Evolutionary conservation across 2,113 vertebrate genomes (phyloP).

Genomic region (Alces alces): DNA sequence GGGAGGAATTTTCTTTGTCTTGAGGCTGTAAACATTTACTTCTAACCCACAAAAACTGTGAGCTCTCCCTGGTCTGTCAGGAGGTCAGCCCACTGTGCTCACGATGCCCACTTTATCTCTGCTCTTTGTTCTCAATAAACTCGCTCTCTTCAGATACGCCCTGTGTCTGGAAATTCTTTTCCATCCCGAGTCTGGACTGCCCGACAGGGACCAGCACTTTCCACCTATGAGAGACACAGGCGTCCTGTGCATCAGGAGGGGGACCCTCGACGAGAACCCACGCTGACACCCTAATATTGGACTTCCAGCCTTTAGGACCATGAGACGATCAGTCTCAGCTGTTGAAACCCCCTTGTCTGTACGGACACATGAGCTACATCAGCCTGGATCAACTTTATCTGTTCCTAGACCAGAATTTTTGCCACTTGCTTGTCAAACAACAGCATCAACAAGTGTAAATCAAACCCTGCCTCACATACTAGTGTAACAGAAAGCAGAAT

Average conservation of each 20-base stretch:
- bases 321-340: not conserved
- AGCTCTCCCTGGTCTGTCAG: not conserved
- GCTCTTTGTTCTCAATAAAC: not conserved
- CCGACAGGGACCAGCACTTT: not conserved
- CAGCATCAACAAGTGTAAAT: not conserved
- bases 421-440: not conserved
- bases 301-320: not conserved
- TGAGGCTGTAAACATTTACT: not conserved
- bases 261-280: not conserved
- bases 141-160: not conserved
- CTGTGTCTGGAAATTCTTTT: not conserved
- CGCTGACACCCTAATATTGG: not conserved
- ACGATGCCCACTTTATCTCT: fast-evolving
- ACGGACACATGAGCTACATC: not conserved
- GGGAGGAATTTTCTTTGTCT: not conserved
- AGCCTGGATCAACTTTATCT: not conserved
- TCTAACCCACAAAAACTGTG: not conserved
- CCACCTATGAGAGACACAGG: not conserved
- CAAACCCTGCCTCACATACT: not conserved
- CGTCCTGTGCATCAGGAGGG: not conserved
- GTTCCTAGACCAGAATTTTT: not conserved
- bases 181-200: not conserved
- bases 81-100: not conserved
- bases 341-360: not conserved
- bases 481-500: not conserved